phyloP scores from a whole-genome alignment of 64 coral and sea anemone genomes.

The Porites australiensis region DNA sequence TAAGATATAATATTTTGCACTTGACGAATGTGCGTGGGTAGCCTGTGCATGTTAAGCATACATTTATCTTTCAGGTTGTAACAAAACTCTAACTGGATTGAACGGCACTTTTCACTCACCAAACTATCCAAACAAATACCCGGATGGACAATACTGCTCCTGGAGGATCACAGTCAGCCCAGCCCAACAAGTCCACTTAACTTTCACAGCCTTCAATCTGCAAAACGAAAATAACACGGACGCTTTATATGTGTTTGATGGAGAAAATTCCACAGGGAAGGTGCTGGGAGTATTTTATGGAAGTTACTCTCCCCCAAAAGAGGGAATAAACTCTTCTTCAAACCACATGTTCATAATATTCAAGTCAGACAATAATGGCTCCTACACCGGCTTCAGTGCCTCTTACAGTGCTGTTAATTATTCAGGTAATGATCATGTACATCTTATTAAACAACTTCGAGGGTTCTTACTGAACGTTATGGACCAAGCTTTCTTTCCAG shows the following conservation, averaged over 20 bases:
- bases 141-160: slow-evolving; percentile 55
- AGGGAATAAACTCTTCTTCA: slow-evolving; percentile 48
- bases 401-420: slow-evolving; percentile 2
- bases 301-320: slow-evolving; percentile 17
- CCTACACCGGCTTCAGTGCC: slow-evolving; percentile 50
- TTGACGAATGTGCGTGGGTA: too few species aligned
- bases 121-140: slow-evolving; percentile 52
- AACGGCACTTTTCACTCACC: slow-evolving; percentile 75
- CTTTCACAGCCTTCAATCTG: slow-evolving; percentile 58
- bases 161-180: slow-evolving; percentile 40
- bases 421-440: background rate
- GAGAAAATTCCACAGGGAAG: background rate
- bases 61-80: slow-evolving; percentile 49
- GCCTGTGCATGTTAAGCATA: too few species aligned
- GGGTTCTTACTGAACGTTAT: too few species aligned
- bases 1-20: too few species aligned
- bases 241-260: slow-evolving; percentile 58
- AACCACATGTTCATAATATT: slow-evolving; percentile 65
- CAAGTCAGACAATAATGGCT: slow-evolving; percentile 35
- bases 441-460: too few species aligned
- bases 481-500: too few species aligned
- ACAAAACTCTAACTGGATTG: slow-evolving; percentile 20
- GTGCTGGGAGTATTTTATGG: slow-evolving; percentile 55
- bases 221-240: slow-evolving; percentile 49
- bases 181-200: slow-evolving; percentile 6